Evolutionary conservation across 1,140 invertebrate genomes (phyloP).

Genomic region (Geopemphigus sp.): DNA sequence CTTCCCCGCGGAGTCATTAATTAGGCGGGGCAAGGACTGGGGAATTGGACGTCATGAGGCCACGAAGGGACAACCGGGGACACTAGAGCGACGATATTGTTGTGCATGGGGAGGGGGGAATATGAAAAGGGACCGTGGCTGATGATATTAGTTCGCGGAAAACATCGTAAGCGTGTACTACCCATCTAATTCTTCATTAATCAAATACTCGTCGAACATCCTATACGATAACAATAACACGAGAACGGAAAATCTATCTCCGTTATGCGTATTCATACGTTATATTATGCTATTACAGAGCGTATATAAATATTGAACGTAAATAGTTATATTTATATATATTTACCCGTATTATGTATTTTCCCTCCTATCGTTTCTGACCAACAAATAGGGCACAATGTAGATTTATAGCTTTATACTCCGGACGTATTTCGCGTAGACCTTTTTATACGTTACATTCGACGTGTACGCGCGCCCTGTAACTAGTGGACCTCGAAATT

Average conservation of each 20-base stretch:
- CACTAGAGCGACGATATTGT: neutral
- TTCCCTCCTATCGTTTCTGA: neutral
- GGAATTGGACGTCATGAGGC: neutral
- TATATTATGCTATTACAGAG: too few relatives aligned
- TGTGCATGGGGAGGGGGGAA: too few relatives aligned
- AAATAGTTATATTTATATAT: neutral
- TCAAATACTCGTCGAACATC: neutral
- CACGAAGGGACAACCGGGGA: neutral
- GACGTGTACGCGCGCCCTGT: neutral
- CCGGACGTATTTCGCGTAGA: neutral
- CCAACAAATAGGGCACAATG: slow-evolving; percentile 5
- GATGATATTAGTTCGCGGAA: neutral
- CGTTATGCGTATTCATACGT: neutral
- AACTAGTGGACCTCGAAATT: slow-evolving; percentile 12
- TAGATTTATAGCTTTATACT: slow-evolving; percentile 33
- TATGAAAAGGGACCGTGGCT: neutral
- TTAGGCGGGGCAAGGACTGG: neutral
- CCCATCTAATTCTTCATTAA: neutral
- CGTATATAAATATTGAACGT: neutral
- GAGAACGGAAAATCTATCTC: too few relatives aligned
- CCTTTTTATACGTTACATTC: slow-evolving; percentile 16
- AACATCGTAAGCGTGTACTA: neutral
- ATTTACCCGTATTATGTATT: neutral
- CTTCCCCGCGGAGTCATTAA: slow-evolving; percentile 28
- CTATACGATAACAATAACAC: neutral